Base-by-base conservation (phyloP, 2,888 invertebrate genomes). In the Strigamia transsilvanica region DNA sequence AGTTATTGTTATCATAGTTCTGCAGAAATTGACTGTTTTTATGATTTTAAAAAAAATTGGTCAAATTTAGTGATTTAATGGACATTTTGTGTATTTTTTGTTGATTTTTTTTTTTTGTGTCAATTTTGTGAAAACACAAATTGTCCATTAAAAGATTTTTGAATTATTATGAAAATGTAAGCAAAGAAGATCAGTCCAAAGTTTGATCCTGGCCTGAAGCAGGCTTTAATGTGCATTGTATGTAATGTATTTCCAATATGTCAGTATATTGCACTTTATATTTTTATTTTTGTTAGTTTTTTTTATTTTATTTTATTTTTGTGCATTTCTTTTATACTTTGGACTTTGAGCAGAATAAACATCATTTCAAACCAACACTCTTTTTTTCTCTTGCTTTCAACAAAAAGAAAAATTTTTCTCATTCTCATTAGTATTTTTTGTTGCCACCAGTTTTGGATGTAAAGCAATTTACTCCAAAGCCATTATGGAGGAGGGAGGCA, bases 121-220 rank as follows among this genome's bases (percentile, higher is more conserved):
- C 3, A n/a, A 51, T n/a, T n/a, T n/a, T n/a, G 10, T n/a, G n/a
- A 9, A 51, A 3, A 51, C n/a, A n/a, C n/a, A n/a, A 61, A 21
- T 61, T 61, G 21, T 61, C 4, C 6, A 10, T 21, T 61, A 21
- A 21, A 4, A 61, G 61, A 61, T 10, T 56, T 56, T 56, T 56
- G n/a, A 51, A 51, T 6, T n/a, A 51, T 51, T 51, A 61, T 61
- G 61, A 61, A 61, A 61, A 61, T 61, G 42, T 61, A 21, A 9
- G 21, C 7, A 61, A 21, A 15, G 21, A 61, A 5, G 61, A 61
- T 61, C 61, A 61, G 61, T 61, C 61, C 61, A 61, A 61, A 61
- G 61, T 61, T 61, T 61, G 61, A 61, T 61, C 61, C 61, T 61
- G 61, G 61, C 61, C 61, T 61, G 61, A 61, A 61, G 61, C 61